These are phyloP conservation scores for Astreopora myriophthalma DNA, from an alignment of 64 coral and sea anemone genomes.

Conservation along the genomic window DNA sequence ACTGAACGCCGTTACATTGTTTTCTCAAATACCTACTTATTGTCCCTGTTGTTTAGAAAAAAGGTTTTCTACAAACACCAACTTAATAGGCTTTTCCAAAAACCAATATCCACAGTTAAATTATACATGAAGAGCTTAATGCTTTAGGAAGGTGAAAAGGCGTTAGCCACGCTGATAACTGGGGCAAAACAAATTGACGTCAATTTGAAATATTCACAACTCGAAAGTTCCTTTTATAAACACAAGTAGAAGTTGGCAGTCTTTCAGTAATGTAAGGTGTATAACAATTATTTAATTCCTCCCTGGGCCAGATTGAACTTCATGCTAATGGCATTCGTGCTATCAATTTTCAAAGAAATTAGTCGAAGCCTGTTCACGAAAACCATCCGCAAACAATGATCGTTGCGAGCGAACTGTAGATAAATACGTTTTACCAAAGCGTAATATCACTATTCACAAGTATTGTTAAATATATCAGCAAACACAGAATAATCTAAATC, in stretches of 20 bases:
- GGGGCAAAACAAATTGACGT: conserved; percentile 3
- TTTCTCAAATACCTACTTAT: not conserved
- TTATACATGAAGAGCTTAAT: not conserved
- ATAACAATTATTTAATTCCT: not conserved
- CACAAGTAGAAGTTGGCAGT: not conserved
- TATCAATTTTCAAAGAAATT: not conserved
- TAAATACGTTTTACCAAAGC: not conserved
- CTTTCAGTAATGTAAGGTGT: not conserved
- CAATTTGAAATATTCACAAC: not conserved
- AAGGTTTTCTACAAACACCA: not conserved
- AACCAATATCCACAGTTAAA: not conserved
- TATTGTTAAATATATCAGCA: not conserved
- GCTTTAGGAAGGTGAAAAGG: not conserved
- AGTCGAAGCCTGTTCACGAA: not conserved
- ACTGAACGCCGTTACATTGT: not conserved
- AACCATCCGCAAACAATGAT: not conserved
- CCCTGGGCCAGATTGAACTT: not conserved
- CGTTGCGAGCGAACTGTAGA: not conserved
- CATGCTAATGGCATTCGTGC: not conserved
- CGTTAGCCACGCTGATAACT: not conserved
- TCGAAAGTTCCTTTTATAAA: not conserved
- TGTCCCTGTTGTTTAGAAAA: not conserved
- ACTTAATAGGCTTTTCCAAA: not conserved
- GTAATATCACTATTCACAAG: not conserved
- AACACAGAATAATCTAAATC: not conserved